A percentile compares a stretch with the other conserved stretches of the same genome.
Conservation (phyloP, 2,888 invertebrate species). For the Eubasilissa splendida region DNA sequence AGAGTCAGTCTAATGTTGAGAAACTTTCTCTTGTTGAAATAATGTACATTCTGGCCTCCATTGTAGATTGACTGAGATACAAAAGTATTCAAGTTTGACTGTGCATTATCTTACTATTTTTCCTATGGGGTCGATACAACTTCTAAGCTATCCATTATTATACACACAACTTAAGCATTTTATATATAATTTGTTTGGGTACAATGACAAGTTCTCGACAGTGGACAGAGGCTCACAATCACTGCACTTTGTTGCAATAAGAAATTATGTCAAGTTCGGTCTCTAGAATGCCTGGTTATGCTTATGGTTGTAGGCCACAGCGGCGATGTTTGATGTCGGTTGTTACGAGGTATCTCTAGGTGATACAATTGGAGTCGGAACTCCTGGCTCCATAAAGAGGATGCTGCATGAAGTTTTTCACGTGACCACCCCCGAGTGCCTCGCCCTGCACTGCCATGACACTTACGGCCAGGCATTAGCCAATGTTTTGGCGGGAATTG, state of each 20-base stretch:
- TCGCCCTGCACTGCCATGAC: constrained; percentile 98
- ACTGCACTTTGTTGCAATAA: background rate
- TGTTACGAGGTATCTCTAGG: constrained; percentile 98
- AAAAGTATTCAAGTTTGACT: no score
- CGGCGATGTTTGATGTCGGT: constrained; percentile 84
- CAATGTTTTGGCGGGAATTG: constrained; percentile 92
- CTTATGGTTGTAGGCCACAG: constrained; percentile 68
- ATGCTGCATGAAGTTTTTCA: constrained; percentile 84
- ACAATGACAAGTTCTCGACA: background rate
- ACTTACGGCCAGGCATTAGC: constrained; percentile 97
- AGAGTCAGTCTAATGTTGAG: no score
- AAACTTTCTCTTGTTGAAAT: no score
- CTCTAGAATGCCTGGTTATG: background rate
- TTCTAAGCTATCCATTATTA: no score
- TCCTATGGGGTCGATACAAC: no score
- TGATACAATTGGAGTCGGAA: constrained; percentile 98
- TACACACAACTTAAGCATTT: no score
- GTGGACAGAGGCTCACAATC: background rate
- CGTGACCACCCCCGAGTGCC: constrained; percentile 75
- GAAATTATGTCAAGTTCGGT: background rate
- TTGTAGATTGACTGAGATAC: no score
- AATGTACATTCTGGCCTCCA: no score
- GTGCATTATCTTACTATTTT: no score
- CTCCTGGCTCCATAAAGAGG: constrained; percentile 82
- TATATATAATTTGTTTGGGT: no score